These are phyloP conservation scores for Epinotia bilunana DNA, from an alignment of 2,888 invertebrate species.

Conservation along the genomic window DNA sequence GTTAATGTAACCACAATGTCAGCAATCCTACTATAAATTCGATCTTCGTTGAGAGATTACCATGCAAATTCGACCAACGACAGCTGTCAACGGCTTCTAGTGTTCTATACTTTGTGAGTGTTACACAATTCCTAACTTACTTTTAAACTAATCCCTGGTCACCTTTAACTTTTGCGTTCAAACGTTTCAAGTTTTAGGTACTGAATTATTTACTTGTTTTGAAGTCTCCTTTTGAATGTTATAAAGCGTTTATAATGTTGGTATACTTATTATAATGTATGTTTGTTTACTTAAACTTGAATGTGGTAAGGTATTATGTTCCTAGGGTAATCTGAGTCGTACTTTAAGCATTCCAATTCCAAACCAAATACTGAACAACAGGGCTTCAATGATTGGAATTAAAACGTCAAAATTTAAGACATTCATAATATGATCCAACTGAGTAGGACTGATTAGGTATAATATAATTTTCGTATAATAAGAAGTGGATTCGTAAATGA, in stretches of 20 bases:
- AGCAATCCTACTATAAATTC: neutral
- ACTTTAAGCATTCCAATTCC: no score
- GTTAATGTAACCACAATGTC: neutral
- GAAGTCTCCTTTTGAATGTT: neutral
- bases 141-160: neutral
- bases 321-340: no score
- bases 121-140: neutral
- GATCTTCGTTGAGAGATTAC: slow-evolving; percentile 7
- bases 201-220: neutral
- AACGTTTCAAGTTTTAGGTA: neutral
- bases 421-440: no score
- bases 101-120: neutral
- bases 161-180: neutral
- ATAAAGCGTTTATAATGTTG: neutral
- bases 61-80: slow-evolving; percentile 18
- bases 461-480: neutral
- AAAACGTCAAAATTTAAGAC: no score
- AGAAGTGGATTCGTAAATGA: neutral
- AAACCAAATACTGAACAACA: no score
- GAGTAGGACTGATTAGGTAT: neutral
- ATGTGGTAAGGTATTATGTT: no score
- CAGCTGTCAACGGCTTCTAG: neutral
- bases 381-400: no score
- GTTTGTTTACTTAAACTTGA: no score
- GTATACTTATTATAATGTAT: no score